These are phyloP conservation scores for Drosophila lacteicornis DNA, from an alignment of 1,140 invertebrate species.

Conservation along the genomic window DNA sequence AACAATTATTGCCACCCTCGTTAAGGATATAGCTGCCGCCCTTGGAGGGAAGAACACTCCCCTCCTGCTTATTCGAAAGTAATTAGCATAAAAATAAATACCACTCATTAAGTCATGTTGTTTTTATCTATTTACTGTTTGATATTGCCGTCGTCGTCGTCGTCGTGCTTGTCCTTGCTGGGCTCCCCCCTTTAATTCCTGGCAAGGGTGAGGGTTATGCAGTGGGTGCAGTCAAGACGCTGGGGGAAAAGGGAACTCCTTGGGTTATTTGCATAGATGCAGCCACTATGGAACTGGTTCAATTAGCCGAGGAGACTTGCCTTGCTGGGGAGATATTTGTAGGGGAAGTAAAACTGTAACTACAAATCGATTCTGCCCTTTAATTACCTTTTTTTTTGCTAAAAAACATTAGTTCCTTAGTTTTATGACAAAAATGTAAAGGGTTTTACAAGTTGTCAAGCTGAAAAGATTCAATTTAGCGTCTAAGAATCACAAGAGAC, in stretches of 20 bases:
- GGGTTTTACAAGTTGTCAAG: too few relatives aligned
- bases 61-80: constrained; percentile 73
- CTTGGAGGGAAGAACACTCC: not conserved
- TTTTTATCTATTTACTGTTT: constrained; percentile 80
- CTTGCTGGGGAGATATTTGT: not conserved
- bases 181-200: not conserved
- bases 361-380: constrained; percentile 11
- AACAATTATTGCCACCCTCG: constrained; percentile 71
- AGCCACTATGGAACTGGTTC: constrained; percentile 24
- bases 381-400: not conserved
- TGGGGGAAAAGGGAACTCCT: not conserved
- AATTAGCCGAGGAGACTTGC: constrained; percentile 28
- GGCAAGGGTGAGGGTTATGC: not conserved
- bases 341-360: not conserved
- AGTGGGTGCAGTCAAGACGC: too few relatives aligned
- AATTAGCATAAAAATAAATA: constrained; percentile 84
- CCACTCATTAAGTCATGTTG: constrained; percentile 83
- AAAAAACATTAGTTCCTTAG: too few relatives aligned
- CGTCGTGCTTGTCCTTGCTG: constrained; percentile 20
- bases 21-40: constrained; percentile 35
- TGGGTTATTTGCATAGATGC: constrained; percentile 34
- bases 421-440: too few relatives aligned
- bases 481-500: too few relatives aligned
- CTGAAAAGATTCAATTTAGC: too few relatives aligned
- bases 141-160: constrained; percentile 55